These are phyloP conservation scores for Paramormyrops kingsleyae DNA, from an alignment of 2,113 vertebrate genomes.

Conservation along the genomic window DNA sequence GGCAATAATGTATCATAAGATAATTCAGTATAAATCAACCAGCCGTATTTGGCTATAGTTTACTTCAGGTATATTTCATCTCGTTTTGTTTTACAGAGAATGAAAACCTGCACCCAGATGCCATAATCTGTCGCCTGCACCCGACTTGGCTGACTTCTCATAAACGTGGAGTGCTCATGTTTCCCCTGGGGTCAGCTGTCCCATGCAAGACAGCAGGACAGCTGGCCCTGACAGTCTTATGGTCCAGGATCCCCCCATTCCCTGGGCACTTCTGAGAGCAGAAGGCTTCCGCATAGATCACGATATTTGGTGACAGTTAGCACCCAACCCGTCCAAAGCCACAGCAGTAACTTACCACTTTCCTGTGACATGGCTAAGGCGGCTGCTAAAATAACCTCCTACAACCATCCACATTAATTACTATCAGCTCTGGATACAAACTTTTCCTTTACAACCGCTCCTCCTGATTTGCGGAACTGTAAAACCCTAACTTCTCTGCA, in stretches of 20 bases:
- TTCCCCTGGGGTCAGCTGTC: background rate
- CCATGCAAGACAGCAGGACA: background rate
- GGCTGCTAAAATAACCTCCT: background rate
- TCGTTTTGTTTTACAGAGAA: background rate
- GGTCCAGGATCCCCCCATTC: background rate
- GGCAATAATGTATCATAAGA: background rate
- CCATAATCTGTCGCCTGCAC: background rate
- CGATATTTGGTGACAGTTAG: background rate
- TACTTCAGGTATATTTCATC: background rate
- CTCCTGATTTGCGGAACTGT: background rate
- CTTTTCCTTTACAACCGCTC: background rate
- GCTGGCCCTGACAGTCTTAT: background rate
- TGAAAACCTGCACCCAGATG: background rate
- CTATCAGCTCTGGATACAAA: background rate
- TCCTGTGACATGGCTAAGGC: background rate
- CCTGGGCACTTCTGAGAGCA: background rate
- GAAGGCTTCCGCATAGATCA: background rate
- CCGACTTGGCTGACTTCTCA: background rate
- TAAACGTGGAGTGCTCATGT: background rate
- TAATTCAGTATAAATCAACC: background rate
- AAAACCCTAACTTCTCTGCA: background rate
- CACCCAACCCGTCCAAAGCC: background rate
- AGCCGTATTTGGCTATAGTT: background rate
- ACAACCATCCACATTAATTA: background rate
- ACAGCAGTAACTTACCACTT: background rate